Conservation (phyloP, 2,888 invertebrate species). For the Frankliniella intonsa region DNA sequence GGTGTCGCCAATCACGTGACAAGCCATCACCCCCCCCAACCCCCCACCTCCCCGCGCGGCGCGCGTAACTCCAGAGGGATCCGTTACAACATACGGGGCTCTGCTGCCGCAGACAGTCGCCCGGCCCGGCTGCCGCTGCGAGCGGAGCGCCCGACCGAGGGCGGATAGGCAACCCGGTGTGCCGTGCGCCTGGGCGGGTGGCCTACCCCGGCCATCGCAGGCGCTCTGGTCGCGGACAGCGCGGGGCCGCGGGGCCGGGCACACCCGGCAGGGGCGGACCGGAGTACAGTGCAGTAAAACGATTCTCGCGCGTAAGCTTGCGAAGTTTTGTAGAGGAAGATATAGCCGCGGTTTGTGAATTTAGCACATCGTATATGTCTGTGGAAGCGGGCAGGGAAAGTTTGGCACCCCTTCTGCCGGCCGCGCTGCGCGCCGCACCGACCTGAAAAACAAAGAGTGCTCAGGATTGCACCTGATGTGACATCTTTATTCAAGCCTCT, state of each 20-base stretch:
- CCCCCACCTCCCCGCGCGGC: background rate
- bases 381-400: background rate
- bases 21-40: background rate
- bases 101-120: background rate
- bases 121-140: background rate
- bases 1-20: background rate
- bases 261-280: no score
- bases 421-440: background rate
- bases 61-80: background rate
- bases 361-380: no score
- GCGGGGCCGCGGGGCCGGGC: no score
- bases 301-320: no score
- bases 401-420: background rate
- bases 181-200: background rate
- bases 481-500: constrained; percentile 17
- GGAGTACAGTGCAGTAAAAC: no score
- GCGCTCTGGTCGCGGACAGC: background rate
- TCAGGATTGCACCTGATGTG: background rate
- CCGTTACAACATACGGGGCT: background rate
- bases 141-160: background rate
- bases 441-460: background rate
- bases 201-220: background rate
- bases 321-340: no score
- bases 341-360: no score
- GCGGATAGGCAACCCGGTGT: background rate